Conservation (phyloP, 2,888 invertebrate species). For the Cheilosia grossa region DNA sequence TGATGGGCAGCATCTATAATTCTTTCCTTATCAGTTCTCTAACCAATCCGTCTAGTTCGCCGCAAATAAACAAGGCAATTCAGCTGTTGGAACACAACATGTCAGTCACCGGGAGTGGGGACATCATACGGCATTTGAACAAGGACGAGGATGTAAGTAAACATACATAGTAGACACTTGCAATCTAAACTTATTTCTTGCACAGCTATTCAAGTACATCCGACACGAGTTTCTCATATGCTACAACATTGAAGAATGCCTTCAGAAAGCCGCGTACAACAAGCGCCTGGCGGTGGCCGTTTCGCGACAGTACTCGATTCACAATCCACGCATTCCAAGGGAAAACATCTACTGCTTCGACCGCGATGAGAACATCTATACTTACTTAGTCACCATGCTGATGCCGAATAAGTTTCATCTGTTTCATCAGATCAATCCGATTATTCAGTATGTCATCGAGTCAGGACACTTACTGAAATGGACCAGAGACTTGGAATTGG, state of each 20-base stretch:
- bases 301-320: conserved; percentile 80
- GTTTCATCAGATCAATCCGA: conserved; percentile 80
- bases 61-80: conserved; percentile 79
- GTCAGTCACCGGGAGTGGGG: conserved; percentile 80
- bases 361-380: conserved; percentile 80
- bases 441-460: conserved; percentile 81
- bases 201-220: conserved; percentile 80
- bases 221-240: conserved; percentile 80
- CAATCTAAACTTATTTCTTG: neutral
- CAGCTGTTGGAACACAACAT: conserved; percentile 79
- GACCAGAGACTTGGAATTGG: conserved; percentile 80
- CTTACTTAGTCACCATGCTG: conserved; percentile 81
- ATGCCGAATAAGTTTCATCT: conserved; percentile 81
- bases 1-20: conserved; percentile 81
- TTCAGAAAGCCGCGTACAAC: conserved; percentile 77
- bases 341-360: conserved; percentile 81
- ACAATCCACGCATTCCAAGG: conserved; percentile 80
- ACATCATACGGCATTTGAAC: conserved; percentile 79
- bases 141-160: conserved; percentile 79
- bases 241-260: conserved; percentile 80
- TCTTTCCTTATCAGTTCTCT: conserved; percentile 81
- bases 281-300: conserved; percentile 79
- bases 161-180: neutral
- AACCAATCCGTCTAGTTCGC: conserved; percentile 79
- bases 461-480: conserved; percentile 82